Base-by-base conservation (phyloP, 1,140 invertebrate species). In the Zaprionus inermis region DNA sequence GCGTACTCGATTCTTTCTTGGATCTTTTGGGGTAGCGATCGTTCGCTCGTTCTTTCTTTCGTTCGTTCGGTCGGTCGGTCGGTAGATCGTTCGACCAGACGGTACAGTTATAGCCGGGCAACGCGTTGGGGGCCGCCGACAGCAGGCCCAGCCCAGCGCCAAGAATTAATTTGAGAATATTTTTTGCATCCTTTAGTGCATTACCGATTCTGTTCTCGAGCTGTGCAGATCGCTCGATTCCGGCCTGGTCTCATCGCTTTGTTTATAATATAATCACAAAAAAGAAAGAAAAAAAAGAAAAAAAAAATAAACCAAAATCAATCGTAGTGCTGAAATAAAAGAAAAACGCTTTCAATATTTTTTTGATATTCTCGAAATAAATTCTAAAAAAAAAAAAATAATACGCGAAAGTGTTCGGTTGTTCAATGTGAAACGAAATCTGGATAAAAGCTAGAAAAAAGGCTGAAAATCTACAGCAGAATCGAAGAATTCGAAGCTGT, bases 181-280 rank as follows among this genome's bases (percentile, higher is more conserved):
- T 91, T 90, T 88, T 91, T 91, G 89, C 89, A 91, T 91, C 90
- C 89, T 91, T 89, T 91, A 91, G 89, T 91, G 89, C 89, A 91
- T 91, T 91, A 80, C 89, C 85, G 89, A 82, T 91, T 91, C 79
- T 85, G 89, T 90, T 84, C 76, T 91, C 89, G 89, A 91, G 57
- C 79, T 76, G 89, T 85, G 76, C 81, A 85, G 89, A 91, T 91
- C 88, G 78, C 51, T 57, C 63, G 76, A 79, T 67, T 81, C 72
- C 82, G 83, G 83, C 79, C 79, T 51, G 72, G 24, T 49, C 75
- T 59, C 76, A 65, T 30, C 63, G 72, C 63, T 58, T 79, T 83
- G 70, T 83, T 67, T 73, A 72, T 77, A 73, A 56, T 75, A 64
- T 41, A 44, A 79, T 67, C 57, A 18, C 34, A 54, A 56, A 7